Evolutionary conservation across 1,140 invertebrate species (phyloP).

Genomic region (Orchestia grillus): DNA sequence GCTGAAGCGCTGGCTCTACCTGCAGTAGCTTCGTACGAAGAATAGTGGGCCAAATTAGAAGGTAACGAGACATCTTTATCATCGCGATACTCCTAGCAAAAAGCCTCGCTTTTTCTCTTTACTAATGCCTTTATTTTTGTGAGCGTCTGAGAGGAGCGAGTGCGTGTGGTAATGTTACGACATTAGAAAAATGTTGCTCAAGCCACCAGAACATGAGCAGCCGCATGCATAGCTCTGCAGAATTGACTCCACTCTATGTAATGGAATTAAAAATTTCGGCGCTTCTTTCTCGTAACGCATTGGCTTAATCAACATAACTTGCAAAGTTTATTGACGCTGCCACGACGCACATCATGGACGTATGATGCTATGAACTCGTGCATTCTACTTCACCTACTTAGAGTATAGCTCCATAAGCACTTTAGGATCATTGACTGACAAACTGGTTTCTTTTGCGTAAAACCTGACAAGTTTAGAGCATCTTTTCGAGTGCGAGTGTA

Average conservation of each 20-base stretch:
- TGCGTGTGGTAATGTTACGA: conserved; percentile 49
- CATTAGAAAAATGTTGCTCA: conserved; percentile 47
- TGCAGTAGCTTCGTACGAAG: conserved; percentile 50
- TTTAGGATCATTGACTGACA: not conserved
- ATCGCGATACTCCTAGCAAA: conserved; percentile 52
- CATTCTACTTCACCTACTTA: not conserved
- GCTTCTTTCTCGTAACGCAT: not conserved
- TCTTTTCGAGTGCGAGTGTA: not conserved
- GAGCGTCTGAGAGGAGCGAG: conserved; percentile 47
- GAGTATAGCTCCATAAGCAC: too few species aligned
- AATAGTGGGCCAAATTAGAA: conserved; percentile 54
- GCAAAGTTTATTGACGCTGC: conserved; percentile 25
- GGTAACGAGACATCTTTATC: conserved; percentile 55
- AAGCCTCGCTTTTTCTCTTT: conserved; percentile 49
- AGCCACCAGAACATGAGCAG: conserved; percentile 34
- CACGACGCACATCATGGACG: not conserved
- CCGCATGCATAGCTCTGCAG: conserved; percentile 40
- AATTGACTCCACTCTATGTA: conserved; percentile 49
- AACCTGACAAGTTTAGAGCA: not conserved
- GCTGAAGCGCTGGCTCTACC: not conserved
- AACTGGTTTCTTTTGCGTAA: not conserved
- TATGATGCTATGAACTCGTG: not conserved
- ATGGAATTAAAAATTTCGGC: conserved; percentile 46
- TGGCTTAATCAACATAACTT: conserved; percentile 50
- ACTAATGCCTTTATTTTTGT: conserved; percentile 57